phyloP scores from a whole-genome alignment of 2,113 vertebrate species.

The Neolamprologus ventralis region DNA sequence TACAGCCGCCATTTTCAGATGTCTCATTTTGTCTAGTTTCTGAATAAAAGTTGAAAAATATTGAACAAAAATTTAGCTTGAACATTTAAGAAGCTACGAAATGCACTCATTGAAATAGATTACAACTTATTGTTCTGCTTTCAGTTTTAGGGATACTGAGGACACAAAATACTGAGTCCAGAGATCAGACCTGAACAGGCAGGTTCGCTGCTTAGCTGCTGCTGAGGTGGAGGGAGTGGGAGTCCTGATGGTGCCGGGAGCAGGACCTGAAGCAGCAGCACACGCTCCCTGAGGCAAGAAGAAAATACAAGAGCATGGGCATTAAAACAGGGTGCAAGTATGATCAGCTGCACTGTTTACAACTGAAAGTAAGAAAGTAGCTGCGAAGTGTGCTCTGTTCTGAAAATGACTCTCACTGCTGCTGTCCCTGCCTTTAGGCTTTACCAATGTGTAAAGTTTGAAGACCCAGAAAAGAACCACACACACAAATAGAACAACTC shows the following conservation, averaged over 20 bases:
- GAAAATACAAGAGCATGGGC: background rate
- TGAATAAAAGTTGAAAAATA: background rate
- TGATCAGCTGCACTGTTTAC: background rate
- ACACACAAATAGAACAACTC: background rate
- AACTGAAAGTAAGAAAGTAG: background rate
- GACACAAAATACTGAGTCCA: background rate
- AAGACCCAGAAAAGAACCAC: background rate
- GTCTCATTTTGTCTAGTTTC: background rate
- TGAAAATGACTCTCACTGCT: background rate
- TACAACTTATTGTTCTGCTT: background rate
- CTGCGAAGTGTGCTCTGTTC: background rate
- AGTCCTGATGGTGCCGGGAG: constrained; percentile 10
- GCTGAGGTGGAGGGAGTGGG: constrained; percentile 60
- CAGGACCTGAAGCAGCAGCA: background rate
- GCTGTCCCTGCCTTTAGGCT: background rate
- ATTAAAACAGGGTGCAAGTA: background rate
- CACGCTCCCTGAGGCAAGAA: constrained; percentile 20
- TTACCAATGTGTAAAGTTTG: background rate
- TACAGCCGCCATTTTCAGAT: background rate
- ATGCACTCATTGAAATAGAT: background rate
- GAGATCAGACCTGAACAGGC: constrained; percentile 76
- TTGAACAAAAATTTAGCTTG: background rate
- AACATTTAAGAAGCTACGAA: background rate
- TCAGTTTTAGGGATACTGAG: background rate
- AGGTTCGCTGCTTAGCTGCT: constrained; percentile 80